Base-by-base conservation (phyloP, 2,113 vertebrate species). In the Ifrita kowaldi region DNA sequence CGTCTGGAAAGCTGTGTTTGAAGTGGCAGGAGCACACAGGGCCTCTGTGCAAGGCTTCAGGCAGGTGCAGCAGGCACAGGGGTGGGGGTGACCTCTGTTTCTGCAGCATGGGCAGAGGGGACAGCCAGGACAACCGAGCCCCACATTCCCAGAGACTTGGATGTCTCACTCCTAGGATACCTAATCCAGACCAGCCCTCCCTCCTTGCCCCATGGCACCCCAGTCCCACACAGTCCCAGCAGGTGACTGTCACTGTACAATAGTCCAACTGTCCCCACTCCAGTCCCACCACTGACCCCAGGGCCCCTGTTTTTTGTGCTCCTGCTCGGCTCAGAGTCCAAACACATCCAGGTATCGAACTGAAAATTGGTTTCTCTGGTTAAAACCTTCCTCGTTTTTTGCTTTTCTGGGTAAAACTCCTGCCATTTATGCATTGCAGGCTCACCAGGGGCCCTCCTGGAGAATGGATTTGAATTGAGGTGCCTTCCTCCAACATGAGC, bases 1-100 rank as follows among this genome's bases (percentile, higher is more conserved):
- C 77, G 60, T 16, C 62, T 11, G 2, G 11, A 44, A 16, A 50
- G 4, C 37, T n/a, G 30, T 5, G 47, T 32, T 35, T 55, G 84
- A 32, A 53, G 33, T 7, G 57, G 56, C n/a, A 83, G 70, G 27
- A 73, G 27, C 62, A 59, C 37, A 37, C 49, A 42, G 59, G 7
- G 60, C 26, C 37, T 22, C 67, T 1, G 9, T 6, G 55, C 64
- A 49, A 64, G 87, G 68, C 80, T 81, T 10, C 52, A 12, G 52
- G 70, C 49, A 50, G 42, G 24, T 11, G 13, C 14, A 26, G 37
- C 0, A 32, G 7, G 39, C 41, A 47, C 3, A 0, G 3, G 59
- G 32, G 4, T 33, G 47, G 22, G 20, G 19, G 13, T 37, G 50
- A 30, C 20, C 28, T 60, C 82, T 39, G 39, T 3, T 65, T 17